phyloP scores from a whole-genome alignment of 1,140 invertebrate genomes.

The Sarcophaga peregrina region DNA sequence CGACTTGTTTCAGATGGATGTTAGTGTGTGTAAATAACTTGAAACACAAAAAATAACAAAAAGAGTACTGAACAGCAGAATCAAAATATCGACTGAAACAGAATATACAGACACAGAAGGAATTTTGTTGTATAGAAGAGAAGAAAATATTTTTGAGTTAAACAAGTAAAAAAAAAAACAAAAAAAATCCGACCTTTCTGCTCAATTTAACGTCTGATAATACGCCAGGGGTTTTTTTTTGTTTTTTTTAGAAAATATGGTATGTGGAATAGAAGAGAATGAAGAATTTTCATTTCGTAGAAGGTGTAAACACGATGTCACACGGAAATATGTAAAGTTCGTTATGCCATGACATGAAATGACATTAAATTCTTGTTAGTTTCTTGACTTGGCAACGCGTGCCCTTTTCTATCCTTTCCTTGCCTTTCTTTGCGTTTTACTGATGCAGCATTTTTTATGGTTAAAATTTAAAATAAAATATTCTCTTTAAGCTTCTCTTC shows the following conservation, averaged over 20 bases:
- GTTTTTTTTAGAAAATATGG: no score
- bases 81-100: no score
- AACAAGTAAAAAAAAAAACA: background rate
- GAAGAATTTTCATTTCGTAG: background rate
- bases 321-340: conserved; percentile 5
- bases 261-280: background rate
- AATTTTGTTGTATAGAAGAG: background rate
- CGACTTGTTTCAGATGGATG: no score
- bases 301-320: conserved; percentile 13
- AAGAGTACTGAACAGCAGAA: no score
- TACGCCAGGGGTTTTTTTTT: background rate
- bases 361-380: conserved; percentile 15
- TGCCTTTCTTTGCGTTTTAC: no score
- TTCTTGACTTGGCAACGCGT: background rate
- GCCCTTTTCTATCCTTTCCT: no score
- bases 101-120: background rate
- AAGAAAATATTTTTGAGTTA: background rate
- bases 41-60: no score
- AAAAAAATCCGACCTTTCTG: conserved; percentile 5
- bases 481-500: background rate
- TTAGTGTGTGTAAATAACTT: no score
- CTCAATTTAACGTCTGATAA: conserved; percentile 18
- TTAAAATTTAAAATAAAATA: background rate
- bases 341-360: conserved; percentile 14
- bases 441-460: background rate